Base-by-base conservation (phyloP, 2,797 vertebrate genomes). In the Lophotriccus pileatus region DNA sequence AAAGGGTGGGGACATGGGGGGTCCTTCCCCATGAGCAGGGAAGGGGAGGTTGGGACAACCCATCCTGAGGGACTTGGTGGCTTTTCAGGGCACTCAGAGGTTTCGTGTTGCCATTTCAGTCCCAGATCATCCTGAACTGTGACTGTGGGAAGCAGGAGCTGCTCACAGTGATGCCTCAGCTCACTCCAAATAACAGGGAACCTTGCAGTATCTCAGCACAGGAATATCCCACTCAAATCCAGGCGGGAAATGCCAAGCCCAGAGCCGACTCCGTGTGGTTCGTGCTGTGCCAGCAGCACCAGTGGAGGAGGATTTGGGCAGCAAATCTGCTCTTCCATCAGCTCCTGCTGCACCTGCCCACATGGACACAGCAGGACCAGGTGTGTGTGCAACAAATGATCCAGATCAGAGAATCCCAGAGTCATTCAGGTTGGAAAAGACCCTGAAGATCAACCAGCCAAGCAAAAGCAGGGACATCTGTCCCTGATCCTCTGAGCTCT, bases 361-460 rank as follows among this genome's bases (percentile, higher is more conserved):
- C 7, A 2, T 0, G 1, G n/a, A 7, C 23, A 27, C 22, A 12
- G 43, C 28, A n/a, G n/a, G 62, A 47, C 8, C 30, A 11, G 73
- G 24, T 3, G 10, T 5, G 22, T 6, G 63, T 1, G 22, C 16
- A 14, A 16, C 12, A 47, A 50, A 37, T 1, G 28, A 66, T 60
- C 66, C 64, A 12, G 25, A 27, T 12, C 2, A 18, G 21, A 21
- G 17, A 49, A 14, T 2, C 17, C 6, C 8, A 5, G 21, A 41
- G 18, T 22, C 37, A 3, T 25, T 46, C 9, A 20, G 13, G 18
- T 30, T 62, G 37, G 59, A 39, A 62, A 41, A 39, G 56, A 46
- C n/a, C 43, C n/a, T 27, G 6, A 3, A 12, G 56, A 52, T 39
- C 28, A 47, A 22, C 60, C 30, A 15, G 22, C 32, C 36, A 14